Evolutionary conservation across 1,140 invertebrate genomes (phyloP).

Genomic region (Rhyacophila brunnea): DNA sequence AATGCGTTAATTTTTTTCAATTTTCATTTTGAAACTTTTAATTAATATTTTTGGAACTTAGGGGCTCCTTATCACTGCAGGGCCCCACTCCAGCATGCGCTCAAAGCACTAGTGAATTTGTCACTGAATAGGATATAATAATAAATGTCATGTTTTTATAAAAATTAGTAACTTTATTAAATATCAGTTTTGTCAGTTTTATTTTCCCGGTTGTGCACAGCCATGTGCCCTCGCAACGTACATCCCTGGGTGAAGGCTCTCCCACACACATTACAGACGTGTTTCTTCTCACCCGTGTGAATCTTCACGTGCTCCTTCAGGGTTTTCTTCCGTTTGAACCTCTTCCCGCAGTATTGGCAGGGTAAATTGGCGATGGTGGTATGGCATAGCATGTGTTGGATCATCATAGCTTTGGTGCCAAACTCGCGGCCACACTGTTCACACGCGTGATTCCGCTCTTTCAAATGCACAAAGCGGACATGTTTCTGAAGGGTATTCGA

Average conservation of each 20-base stretch:
- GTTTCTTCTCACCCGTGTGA: constrained; percentile 57
- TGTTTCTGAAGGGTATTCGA: no score
- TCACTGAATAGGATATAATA: no score
- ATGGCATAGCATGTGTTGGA: constrained; percentile 61
- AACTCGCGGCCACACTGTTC: constrained; percentile 45
- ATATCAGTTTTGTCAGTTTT: no score
- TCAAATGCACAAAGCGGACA: constrained; percentile 45
- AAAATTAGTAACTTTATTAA: no score
- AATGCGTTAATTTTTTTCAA: no score
- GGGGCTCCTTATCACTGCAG: no score
- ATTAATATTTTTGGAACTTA: no score
- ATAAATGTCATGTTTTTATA: no score
- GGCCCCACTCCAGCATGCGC: no score
- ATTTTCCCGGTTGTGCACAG: constrained; percentile 48
- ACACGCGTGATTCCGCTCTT: constrained; percentile 45
- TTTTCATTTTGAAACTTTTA: no score
- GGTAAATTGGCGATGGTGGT: constrained; percentile 63
- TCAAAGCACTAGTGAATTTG: no score
- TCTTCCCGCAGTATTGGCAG: constrained; percentile 57
- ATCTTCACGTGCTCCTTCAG: constrained; percentile 69
- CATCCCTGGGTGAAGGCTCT: constrained; percentile 54
- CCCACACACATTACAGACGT: constrained; percentile 53
- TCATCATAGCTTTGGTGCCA: constrained; percentile 41
- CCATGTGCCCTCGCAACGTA: constrained; percentile 47
- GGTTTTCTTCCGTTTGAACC: constrained; percentile 67